Conservation (phyloP, 1,140 invertebrate species). For the Coelopa frigida region DNA sequence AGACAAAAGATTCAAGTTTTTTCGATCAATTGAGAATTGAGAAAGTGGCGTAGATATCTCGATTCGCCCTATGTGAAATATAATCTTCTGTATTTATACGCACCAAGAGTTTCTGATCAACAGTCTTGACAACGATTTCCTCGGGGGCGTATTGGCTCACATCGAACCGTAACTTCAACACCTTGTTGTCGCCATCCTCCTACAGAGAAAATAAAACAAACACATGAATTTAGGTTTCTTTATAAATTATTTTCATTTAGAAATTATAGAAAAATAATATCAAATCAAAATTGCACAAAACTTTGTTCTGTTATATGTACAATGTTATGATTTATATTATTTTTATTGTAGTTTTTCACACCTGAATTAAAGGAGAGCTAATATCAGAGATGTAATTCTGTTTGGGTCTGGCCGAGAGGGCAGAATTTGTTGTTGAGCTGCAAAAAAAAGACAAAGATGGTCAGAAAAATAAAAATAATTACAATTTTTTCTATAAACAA, state of each 20-base stretch:
- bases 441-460: constrained; percentile 22
- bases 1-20: no score
- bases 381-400: constrained; percentile 53
- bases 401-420: constrained; percentile 37
- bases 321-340: no score
- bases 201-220: constrained; percentile 38
- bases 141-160: constrained; percentile 91
- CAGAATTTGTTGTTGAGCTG: constrained; percentile 54
- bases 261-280: no score
- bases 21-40: no score
- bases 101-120: constrained; percentile 92
- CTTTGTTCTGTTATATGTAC: no score
- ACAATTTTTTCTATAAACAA: not conserved
- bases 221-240: constrained; percentile 3
- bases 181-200: constrained; percentile 83
- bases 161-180: constrained; percentile 85
- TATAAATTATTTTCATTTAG: constrained; percentile 3
- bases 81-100: constrained; percentile 48
- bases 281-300: no score
- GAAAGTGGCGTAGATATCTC: no score
- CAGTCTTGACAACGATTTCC: constrained; percentile 93
- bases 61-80: no score
- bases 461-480: not conserved
- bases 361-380: constrained; percentile 83
- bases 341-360: no score